phyloP scores from a whole-genome alignment of 1,140 invertebrate species.

The Dreissena rostriformis region DNA sequence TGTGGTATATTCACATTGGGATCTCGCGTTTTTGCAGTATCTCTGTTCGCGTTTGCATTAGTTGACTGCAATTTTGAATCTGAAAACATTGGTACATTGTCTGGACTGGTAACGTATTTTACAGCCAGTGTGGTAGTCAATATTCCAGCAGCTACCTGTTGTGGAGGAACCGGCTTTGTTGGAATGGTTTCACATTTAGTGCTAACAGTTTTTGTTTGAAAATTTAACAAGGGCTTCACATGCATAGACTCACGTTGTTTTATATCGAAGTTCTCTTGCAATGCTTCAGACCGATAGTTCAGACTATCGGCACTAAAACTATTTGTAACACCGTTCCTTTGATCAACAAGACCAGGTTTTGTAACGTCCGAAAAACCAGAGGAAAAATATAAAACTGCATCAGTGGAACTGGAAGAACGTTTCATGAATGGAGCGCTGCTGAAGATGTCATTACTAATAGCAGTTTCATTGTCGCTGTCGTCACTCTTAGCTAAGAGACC shows the following conservation, averaged over 20 bases:
- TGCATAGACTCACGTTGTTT: conserved; percentile 82
- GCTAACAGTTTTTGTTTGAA: conserved; percentile 35
- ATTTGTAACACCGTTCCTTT: conserved; percentile 45
- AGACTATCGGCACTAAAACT: conserved; percentile 56
- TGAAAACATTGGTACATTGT: neutral
- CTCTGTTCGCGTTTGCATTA: conserved; percentile 12
- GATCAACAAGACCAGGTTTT: neutral
- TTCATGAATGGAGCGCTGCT: conserved; percentile 87
- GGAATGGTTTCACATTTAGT: conserved; percentile 45
- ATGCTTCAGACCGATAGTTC: conserved; percentile 31
- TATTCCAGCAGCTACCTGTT: neutral
- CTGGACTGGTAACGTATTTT: neutral
- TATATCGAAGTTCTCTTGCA: conserved; percentile 85
- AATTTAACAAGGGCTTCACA: neutral
- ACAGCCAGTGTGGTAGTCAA: neutral
- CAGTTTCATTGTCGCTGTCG: conserved; percentile 43
- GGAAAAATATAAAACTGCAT: conserved; percentile 34
- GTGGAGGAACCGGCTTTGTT: neutral
- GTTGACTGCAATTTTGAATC: neutral
- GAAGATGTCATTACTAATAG: conserved; percentile 85
- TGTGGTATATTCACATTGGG: conserved; percentile 29
- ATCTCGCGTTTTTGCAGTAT: conserved; percentile 48
- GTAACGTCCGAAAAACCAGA: neutral
- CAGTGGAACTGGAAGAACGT: conserved; percentile 52
- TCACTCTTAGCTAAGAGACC: conserved; percentile 37